phyloP scores from a whole-genome alignment of 2,888 invertebrate genomes.

The Liopterus haemorrhoidalis region DNA sequence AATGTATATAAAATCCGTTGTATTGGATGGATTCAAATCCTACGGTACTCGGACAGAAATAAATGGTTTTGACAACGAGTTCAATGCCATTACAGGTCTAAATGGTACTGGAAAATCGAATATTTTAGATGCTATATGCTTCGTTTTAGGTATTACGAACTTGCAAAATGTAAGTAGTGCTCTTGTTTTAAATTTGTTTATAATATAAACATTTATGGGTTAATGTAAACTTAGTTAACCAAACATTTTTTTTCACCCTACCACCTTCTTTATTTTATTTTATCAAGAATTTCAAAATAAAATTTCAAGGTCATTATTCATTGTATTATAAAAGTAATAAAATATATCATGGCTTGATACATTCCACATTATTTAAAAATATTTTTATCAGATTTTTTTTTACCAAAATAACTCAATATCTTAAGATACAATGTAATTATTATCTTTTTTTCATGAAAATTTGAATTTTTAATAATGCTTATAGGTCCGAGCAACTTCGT shows the following conservation, averaged over 20 bases:
- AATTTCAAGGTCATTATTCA: too few species aligned
- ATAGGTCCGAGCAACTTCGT: slow-evolving; percentile 81
- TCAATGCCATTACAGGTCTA: slow-evolving; percentile 96
- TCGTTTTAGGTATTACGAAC: slow-evolving; percentile 92
- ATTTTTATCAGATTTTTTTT: neutral
- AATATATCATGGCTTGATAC: too few species aligned
- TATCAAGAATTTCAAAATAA: too few species aligned
- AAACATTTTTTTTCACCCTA: neutral
- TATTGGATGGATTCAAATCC: slow-evolving; percentile 96
- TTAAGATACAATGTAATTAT: too few species aligned
- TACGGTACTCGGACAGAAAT: slow-evolving; percentile 91
- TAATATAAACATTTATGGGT: neutral
- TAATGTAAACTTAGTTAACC: slow-evolving; percentile 12
- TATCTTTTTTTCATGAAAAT: neutral
- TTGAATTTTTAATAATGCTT: slow-evolving; percentile 27
- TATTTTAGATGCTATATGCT: slow-evolving; percentile 95
- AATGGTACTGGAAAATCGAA: slow-evolving; percentile 99
- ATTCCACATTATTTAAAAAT: neutral
- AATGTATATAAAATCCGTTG: slow-evolving; percentile 89
- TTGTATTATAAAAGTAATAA: too few species aligned
- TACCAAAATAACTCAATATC: too few species aligned
- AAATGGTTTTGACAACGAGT: slow-evolving; percentile 85
- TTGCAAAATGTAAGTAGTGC: slow-evolving; percentile 71
- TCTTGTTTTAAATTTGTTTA: slow-evolving; percentile 13
- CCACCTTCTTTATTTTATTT: neutral